Conservation (phyloP, 2,888 invertebrate species). For the Entomobrya proxima region DNA sequence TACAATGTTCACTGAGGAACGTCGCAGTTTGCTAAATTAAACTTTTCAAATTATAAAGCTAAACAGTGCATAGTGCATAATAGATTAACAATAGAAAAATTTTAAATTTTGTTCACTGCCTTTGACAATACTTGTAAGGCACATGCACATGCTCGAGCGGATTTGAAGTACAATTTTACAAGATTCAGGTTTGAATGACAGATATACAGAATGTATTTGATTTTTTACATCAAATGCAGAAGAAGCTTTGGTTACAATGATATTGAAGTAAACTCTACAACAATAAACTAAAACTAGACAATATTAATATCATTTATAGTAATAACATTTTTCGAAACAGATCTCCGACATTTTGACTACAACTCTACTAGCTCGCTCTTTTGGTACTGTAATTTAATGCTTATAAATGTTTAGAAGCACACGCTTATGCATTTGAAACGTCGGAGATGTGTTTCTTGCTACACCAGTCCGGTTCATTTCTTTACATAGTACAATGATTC, state of each 20-base stretch:
- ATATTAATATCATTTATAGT: no score
- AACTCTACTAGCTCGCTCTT: no score
- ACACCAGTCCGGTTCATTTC: no score
- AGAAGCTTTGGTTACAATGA: background rate
- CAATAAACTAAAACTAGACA: background rate
- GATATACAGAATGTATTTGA: background rate
- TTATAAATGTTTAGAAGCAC: no score
- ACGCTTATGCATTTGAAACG: no score
- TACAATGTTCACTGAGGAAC: background rate
- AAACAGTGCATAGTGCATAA: background rate
- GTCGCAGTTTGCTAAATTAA: background rate
- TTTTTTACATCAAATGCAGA: background rate
- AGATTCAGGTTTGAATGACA: background rate
- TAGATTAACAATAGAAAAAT: background rate
- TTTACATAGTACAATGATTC: no score
- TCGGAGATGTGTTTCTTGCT: no score
- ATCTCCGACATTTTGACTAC: background rate
- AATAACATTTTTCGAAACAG: background rate
- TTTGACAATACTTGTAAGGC: conserved; percentile 8
- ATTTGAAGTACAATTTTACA: background rate
- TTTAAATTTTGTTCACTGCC: background rate
- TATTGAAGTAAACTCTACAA: no score
- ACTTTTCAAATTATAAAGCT: background rate
- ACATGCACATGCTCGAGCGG: conserved; percentile 15
- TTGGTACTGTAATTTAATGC: no score